Conservation (phyloP, 2,888 invertebrate species). For the Girardia tigrina region DNA sequence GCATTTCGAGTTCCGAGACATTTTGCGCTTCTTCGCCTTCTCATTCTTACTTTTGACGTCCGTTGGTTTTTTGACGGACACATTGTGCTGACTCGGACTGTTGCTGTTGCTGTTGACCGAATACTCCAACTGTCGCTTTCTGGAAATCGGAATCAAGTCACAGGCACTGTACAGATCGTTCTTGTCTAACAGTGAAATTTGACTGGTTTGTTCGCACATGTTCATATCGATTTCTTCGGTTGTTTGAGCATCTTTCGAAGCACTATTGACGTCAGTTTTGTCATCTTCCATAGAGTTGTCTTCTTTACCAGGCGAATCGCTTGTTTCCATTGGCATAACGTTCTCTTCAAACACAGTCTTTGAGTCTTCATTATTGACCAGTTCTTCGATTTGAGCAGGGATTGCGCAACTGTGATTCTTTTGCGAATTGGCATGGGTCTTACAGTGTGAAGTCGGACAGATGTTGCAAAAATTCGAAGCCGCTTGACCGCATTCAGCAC, state of each 20-base stretch:
- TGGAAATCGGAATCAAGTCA: neutral
- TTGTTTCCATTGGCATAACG: too few species aligned
- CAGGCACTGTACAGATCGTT: slow-evolving; percentile 7
- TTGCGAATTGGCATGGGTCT: neutral
- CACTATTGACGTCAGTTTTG: too few species aligned
- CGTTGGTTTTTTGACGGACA: too few species aligned
- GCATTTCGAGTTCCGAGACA: too few species aligned
- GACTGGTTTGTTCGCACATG: neutral
- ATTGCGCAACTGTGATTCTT: neutral
- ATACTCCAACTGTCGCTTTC: neutral
- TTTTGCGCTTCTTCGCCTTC: too few species aligned
- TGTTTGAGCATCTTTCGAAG: too few species aligned
- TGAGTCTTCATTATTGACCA: neutral
- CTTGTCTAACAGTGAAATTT: neutral
- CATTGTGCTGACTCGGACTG: too few species aligned
- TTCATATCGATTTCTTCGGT: too few species aligned
- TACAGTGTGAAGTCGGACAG: neutral
- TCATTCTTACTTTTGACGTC: too few species aligned
- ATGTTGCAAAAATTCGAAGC: neutral
- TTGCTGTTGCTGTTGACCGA: too few species aligned
- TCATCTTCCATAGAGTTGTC: too few species aligned
- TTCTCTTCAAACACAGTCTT: neutral
- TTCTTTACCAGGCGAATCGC: too few species aligned
- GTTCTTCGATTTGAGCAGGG: neutral
- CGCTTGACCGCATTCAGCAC: neutral